These are phyloP conservation scores for Oreohelix idahoensis DNA, from an alignment of 1,140 invertebrate genomes.

Conservation along the genomic window DNA sequence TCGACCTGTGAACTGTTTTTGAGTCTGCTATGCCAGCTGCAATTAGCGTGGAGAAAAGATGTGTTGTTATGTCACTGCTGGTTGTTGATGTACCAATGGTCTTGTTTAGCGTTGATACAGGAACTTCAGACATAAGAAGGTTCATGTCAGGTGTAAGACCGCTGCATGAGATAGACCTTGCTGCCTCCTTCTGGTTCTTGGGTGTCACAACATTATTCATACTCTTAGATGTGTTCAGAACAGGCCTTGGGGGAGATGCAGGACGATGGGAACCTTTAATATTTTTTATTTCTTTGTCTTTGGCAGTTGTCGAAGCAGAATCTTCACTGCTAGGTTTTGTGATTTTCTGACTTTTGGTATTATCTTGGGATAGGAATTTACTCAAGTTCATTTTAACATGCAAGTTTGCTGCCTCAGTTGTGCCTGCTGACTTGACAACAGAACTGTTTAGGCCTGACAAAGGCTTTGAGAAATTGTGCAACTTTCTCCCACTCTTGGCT, in stretches of 20 bases:
- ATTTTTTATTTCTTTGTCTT: background rate
- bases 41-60: conserved; percentile 4
- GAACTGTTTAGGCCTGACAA: background rate
- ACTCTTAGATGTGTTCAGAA: conserved; percentile 35
- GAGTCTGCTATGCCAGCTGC: background rate
- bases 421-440: background rate
- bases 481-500: background rate
- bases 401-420: background rate
- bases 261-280: background rate
- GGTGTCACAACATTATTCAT: conserved; percentile 40
- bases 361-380: background rate
- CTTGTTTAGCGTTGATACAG: background rate
- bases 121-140: background rate
- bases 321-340: background rate
- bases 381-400: background rate
- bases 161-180: conserved; percentile 23
- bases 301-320: background rate
- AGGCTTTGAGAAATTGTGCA: background rate
- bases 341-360: background rate
- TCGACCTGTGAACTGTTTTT: background rate
- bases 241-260: background rate
- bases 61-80: background rate
- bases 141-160: conserved; percentile 34
- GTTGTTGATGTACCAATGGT: background rate
- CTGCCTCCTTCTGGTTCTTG: conserved; percentile 6